Percentiles rank a stretch among this genome's conserved stretches.
Conservation (phyloP, 2,888 invertebrate species). For the Homarus gammarus region DNA sequence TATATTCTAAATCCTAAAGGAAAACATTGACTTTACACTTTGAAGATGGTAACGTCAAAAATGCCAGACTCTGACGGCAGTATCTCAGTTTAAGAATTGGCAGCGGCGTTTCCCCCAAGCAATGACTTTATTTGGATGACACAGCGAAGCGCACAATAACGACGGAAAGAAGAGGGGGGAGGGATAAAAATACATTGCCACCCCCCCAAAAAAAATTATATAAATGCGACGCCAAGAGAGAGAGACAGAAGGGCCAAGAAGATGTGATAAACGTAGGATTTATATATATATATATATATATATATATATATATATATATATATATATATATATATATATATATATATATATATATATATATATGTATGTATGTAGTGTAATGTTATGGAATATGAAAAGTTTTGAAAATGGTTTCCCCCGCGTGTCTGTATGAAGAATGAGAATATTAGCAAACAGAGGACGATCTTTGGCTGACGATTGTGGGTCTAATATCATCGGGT, state of each 20-base stretch:
- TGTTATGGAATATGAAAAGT: constrained; percentile 47
- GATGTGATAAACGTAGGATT: too few species aligned
- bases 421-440: constrained; percentile 15
- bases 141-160: constrained; percentile 7
- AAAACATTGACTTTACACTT: constrained; percentile 1
- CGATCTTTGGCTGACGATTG: too few species aligned
- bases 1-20: background rate
- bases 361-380: constrained; percentile 31
- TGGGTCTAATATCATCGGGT: background rate
- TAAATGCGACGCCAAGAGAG: background rate
- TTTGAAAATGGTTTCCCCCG: constrained; percentile 18
- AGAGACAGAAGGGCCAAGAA: too few species aligned
- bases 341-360: too few species aligned
- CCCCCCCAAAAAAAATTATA: too few species aligned
- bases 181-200: too few species aligned
- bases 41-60: constrained; percentile 1
- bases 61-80: background rate
- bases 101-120: background rate
- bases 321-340: too few species aligned
- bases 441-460: too few species aligned
- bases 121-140: constrained; percentile 9
- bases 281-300: too few species aligned
- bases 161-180: background rate
- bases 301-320: too few species aligned
- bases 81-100: constrained; percentile 1